These are phyloP conservation scores for Amphibalanus amphitrite DNA, from an alignment of 1,140 invertebrate species.

Conservation along the genomic window DNA sequence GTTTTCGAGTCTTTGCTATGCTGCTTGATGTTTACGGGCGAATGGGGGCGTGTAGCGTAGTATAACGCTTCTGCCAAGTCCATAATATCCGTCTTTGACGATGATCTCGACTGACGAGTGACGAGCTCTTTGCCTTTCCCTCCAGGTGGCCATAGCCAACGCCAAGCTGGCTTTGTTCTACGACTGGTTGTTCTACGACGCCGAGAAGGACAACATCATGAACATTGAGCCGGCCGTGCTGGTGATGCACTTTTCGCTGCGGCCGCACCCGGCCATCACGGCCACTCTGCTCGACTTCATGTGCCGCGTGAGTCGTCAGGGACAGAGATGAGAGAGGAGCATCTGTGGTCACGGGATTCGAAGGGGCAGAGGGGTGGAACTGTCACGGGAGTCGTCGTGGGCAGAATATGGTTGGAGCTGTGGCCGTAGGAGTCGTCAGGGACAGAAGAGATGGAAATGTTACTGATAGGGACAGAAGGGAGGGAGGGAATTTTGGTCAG, in stretches of 20 bases:
- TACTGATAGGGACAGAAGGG: too few relatives aligned
- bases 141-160: slow-evolving; percentile 62
- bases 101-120: too few relatives aligned
- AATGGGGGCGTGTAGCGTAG: too few relatives aligned
- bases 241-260: slow-evolving; percentile 94
- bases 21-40: too few relatives aligned
- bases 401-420: not conserved
- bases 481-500: too few relatives aligned
- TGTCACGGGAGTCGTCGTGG: not conserved
- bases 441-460: not conserved
- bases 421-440: not conserved
- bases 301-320: slow-evolving; percentile 50
- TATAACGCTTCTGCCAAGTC: too few relatives aligned
- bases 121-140: too few relatives aligned
- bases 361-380: not conserved
- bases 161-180: slow-evolving; percentile 92
- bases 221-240: slow-evolving; percentile 97
- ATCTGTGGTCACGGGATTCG: too few relatives aligned
- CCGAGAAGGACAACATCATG: slow-evolving; percentile 95
- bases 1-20: too few relatives aligned
- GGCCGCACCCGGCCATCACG: slow-evolving; percentile 86
- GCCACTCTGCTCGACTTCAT: slow-evolving; percentile 88
- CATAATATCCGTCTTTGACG: too few relatives aligned
- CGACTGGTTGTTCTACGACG: slow-evolving; percentile 93
- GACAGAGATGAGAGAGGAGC: too few relatives aligned